These are phyloP conservation scores for Erythrocebus patas DNA, from an alignment of 2,113 vertebrate genomes.

Conservation along the genomic window DNA sequence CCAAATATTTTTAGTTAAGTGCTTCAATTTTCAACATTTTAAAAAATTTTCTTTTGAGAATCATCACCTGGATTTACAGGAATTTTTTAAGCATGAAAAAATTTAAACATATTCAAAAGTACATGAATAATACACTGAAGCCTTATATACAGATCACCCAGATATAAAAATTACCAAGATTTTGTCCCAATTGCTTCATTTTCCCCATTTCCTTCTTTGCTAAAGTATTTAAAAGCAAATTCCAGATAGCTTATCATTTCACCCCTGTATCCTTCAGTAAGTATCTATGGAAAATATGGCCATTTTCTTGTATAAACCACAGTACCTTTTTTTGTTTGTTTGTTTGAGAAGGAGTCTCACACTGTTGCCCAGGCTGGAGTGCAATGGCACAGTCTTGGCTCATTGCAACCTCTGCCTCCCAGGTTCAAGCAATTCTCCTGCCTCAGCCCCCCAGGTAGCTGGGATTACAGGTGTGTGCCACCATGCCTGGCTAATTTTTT, in stretches of 20 bases:
- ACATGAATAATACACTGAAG: background rate
- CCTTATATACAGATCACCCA: background rate
- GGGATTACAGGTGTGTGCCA: no score
- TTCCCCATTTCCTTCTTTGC: background rate
- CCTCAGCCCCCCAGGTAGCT: no score
- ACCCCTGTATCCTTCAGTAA: background rate
- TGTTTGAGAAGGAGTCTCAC: no score
- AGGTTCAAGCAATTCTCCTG: no score
- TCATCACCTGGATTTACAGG: background rate
- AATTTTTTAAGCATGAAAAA: conserved; percentile 24
- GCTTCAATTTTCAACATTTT: background rate
- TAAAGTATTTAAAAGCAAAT: conserved; percentile 22
- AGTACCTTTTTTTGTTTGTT: background rate
- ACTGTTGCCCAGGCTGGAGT: no score
- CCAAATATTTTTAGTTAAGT: background rate
- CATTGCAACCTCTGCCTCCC: no score
- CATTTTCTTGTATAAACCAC: background rate
- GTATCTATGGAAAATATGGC: background rate
- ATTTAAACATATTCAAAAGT: background rate
- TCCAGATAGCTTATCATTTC: background rate
- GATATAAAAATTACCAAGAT: background rate
- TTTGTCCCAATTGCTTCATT: background rate
- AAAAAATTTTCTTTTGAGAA: no score
- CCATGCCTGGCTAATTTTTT: no score
- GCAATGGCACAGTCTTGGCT: no score